A percentile compares a stretch with the other conserved stretches of the same genome.
These are phyloP conservation scores for Pygathrix nemaeus DNA, from an alignment of 2,113 vertebrate genomes.

Conservation along the genomic window DNA sequence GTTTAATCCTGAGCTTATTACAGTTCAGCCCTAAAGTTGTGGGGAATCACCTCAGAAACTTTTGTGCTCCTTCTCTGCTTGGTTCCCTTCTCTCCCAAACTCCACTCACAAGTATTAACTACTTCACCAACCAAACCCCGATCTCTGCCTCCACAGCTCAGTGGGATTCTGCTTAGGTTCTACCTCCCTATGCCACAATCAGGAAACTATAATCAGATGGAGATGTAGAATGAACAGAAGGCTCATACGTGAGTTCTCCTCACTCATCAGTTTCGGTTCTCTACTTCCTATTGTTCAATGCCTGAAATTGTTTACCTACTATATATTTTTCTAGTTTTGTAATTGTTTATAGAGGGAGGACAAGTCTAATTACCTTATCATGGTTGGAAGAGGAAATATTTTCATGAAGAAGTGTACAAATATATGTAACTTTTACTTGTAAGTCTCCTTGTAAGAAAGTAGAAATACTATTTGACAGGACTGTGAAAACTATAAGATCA, in stretches of 20 bases:
- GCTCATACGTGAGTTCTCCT: not conserved
- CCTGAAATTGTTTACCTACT: not conserved
- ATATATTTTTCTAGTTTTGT: not conserved
- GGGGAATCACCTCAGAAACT: not conserved
- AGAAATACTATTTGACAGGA: not conserved
- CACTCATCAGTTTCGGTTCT: not conserved
- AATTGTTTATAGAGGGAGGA: not conserved
- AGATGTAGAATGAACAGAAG: not conserved
- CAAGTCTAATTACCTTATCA: not conserved
- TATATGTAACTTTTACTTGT: not conserved
- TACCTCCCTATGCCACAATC: fast-evolving
- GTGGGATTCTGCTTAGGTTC: fast-evolving
- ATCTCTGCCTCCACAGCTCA: fast-evolving
- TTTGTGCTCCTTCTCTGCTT: not conserved
- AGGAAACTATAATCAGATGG: not conserved
- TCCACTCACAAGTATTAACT: not conserved
- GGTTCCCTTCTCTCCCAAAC: not conserved
- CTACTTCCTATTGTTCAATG: not conserved
- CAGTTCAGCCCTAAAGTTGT: not conserved
- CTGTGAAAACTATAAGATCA: not conserved
- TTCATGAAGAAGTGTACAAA: not conserved
- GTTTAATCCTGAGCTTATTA: not conserved
- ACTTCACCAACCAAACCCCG: not conserved
- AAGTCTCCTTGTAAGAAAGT: not conserved
- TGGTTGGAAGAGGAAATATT: not conserved